Base-by-base conservation (phyloP, 2,888 invertebrate species). In the Drosophila putrida region DNA sequence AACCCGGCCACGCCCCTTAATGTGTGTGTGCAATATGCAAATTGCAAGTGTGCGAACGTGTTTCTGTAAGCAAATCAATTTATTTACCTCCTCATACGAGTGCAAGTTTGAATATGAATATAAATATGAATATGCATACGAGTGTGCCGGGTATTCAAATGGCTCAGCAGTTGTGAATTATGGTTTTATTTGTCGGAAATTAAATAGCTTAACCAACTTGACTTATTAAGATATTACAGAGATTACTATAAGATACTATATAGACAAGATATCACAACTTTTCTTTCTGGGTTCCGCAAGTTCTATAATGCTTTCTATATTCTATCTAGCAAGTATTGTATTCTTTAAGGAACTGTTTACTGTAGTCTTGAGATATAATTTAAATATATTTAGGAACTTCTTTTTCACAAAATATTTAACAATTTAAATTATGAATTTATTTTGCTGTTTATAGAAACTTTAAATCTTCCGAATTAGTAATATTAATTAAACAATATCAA, bases 31-130 rank as follows among this genome's bases (percentile, higher is more conserved):
- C 15, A 44, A 53, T 67, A 61, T 53, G 28, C 15, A 38, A 61
- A 57, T 78, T 73, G 76, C 64, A 68, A 79, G 65, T 73, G 46
- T 31, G 20, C 44, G 78, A 83, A 80, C 66, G 70, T 80, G 78
- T 83, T 72, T 77, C 59, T 65, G 54, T 65, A 72, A 60, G 71
- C 75, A 75, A 70, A 78, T 82, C 72, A 75, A 72, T 78, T 69
- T 61, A 61, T 58, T 74, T 35, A n/a, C 11, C 43, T 43, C 13
- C 13, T 44, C 49, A 53, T 41, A 9, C 6, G 44, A 9, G 15
- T 51, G 6, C 11, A 25, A 38, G 25, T 54, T 20, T 47, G 35
- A 51, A 20, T 65, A 6, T 10, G 51, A 53, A 41, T 9, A 49
- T 31, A 25, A 4, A 28, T 44, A 20, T 38, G 46, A 46, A 38